phyloP scores from a whole-genome alignment of 2,888 invertebrate species.

The Hyposoter didymator region DNA sequence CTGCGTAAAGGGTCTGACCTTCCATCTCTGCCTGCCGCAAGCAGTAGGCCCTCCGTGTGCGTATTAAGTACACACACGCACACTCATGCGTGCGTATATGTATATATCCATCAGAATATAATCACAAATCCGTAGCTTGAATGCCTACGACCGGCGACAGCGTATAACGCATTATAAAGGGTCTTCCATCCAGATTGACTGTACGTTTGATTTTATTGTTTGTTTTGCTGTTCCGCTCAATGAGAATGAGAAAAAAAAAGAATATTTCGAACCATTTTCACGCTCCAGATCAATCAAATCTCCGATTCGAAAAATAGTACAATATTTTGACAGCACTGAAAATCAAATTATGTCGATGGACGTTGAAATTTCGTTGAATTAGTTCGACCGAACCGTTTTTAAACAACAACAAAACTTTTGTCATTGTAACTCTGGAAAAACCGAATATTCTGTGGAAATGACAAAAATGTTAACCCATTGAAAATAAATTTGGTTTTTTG shows the following conservation, averaged over 20 bases:
- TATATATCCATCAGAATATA: constrained; percentile 1
- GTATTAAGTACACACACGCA: constrained; percentile 1
- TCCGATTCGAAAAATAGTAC: not conserved
- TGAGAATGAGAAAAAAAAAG: not conserved
- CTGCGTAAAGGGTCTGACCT: constrained; percentile 47
- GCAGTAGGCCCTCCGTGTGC: constrained; percentile 25
- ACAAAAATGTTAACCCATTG: no score
- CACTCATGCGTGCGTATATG: not conserved
- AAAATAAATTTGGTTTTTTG: no score
- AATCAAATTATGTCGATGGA: no score
- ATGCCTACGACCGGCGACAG: constrained; percentile 11
- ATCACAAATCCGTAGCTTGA: constrained; percentile 43
- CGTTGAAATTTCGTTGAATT: no score
- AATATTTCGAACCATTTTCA: not conserved
- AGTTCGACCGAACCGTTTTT: no score
- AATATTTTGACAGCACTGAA: no score
- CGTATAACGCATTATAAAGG: not conserved
- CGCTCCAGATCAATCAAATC: not conserved
- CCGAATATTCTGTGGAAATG: no score
- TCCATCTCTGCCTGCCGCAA: constrained; percentile 17
- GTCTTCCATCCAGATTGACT: not conserved
- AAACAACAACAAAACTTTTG: no score
- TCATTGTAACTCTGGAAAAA: no score
- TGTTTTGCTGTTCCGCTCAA: not conserved
- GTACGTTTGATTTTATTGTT: not conserved